A percentile compares a stretch with the other conserved stretches of the same genome.
Evolutionary conservation across 92 coral and sea anemone species (phyloP).

Genomic region (Phenganax marumi): DNA sequence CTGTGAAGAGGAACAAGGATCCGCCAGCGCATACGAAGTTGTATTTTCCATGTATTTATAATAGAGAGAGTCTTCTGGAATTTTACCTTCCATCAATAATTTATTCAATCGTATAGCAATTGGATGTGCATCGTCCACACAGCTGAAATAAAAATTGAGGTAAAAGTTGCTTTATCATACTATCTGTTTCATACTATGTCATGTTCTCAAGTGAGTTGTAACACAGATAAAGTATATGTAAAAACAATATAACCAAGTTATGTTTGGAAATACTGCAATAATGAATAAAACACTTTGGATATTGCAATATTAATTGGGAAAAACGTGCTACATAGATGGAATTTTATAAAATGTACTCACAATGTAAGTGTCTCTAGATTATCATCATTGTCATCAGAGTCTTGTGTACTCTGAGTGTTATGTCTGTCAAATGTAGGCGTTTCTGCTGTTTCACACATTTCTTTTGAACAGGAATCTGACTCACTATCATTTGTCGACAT

Average conservation of each 20-base stretch:
- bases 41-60: constrained; percentile 48
- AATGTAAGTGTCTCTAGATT: too few relatives aligned
- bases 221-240: not conserved
- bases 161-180: not conserved
- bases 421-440: not conserved
- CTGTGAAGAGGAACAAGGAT: constrained; percentile 31
- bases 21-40: constrained; percentile 49
- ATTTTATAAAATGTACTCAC: too few relatives aligned
- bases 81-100: constrained; percentile 55
- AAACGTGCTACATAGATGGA: too few relatives aligned
- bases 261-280: not conserved
- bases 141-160: constrained; percentile 18
- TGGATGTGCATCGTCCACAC: constrained; percentile 50
- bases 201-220: not conserved
- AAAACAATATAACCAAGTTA: not conserved
- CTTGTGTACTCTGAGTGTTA: not conserved
- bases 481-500: too few relatives aligned
- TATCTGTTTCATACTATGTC: not conserved
- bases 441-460: not conserved
- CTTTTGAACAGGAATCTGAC: not conserved
- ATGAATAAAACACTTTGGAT: too few relatives aligned
- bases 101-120: constrained; percentile 44
- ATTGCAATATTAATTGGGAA: too few relatives aligned
- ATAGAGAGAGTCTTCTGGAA: constrained; percentile 52
- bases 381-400: not conserved